phyloP scores from a whole-genome alignment of 2,797 vertebrate genomes.

The Ciconia nigra region DNA sequence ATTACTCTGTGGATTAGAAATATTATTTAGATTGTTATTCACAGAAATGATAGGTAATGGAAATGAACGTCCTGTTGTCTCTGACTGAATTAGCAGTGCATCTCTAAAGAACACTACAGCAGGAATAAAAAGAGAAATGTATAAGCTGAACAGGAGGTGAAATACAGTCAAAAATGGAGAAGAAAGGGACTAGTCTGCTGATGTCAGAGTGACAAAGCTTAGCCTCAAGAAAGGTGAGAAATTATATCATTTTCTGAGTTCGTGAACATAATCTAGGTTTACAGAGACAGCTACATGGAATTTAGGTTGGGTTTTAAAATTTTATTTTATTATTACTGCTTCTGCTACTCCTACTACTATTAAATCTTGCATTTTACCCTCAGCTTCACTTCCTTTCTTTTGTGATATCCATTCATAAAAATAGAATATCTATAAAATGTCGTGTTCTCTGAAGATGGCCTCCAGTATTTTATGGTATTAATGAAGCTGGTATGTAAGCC shows the following conservation, averaged over 20 bases:
- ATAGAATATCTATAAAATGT: neutral
- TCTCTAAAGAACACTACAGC: neutral
- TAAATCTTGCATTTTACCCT: neutral
- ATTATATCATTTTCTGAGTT: neutral
- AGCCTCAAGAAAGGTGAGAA: neutral
- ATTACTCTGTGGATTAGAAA: constrained; percentile 40
- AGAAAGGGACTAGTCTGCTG: neutral
- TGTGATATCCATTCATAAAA: neutral
- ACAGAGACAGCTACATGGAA: neutral
- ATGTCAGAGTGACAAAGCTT: neutral
- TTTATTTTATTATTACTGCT: neutral
- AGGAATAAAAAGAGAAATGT: neutral
- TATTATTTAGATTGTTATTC: neutral
- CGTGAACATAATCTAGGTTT: neutral
- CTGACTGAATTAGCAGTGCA: neutral
- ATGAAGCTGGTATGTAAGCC: neutral
- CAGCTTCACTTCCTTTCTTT: neutral
- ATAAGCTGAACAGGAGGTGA: neutral
- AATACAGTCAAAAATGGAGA: neutral
- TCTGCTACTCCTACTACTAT: neutral
- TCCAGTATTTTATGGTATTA: neutral
- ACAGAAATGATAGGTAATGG: neutral
- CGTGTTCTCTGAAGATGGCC: neutral
- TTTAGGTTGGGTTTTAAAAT: neutral
- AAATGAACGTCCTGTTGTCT: neutral